A percentile compares a stretch with the other conserved stretches of the same genome.
phyloP scores from a whole-genome alignment of 2,888 invertebrate species.

The Dioctria linearis region DNA sequence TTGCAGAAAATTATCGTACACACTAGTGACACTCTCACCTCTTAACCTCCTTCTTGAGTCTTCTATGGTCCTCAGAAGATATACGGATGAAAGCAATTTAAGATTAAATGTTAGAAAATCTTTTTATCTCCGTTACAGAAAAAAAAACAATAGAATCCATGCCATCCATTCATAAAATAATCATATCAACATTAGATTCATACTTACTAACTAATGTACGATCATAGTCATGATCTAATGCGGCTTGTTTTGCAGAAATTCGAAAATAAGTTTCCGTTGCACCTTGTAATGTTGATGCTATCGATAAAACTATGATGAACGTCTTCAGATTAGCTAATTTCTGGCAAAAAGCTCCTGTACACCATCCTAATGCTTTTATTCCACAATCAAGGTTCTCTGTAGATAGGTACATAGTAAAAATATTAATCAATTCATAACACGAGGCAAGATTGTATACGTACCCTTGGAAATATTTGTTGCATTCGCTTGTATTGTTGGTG shows the following conservation, averaged over 20 bases:
- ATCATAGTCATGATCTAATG: constrained; percentile 71
- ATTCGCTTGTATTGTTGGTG: constrained; percentile 61
- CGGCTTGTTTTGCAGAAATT: constrained; percentile 72
- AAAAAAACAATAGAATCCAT: too few relatives aligned
- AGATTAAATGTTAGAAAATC: too few relatives aligned
- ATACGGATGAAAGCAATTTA: too few relatives aligned
- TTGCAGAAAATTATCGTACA: too few relatives aligned
- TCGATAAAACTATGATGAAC: constrained; percentile 70
- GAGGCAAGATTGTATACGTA: constrained; percentile 48
- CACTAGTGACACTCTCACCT: too few relatives aligned
- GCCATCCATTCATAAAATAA: too few relatives aligned
- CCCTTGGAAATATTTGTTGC: constrained; percentile 63
- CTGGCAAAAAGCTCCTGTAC: constrained; percentile 69
- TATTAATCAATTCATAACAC: not conserved
- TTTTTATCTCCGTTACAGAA: too few relatives aligned
- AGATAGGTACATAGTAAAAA: constrained; percentile 12
- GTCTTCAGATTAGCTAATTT: constrained; percentile 71
- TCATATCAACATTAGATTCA: too few relatives aligned
- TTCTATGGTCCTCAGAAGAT: too few relatives aligned
- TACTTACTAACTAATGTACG: constrained; percentile 69
- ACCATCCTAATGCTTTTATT: constrained; percentile 71
- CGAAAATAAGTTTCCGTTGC: constrained; percentile 72
- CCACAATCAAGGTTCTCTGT: constrained; percentile 73
- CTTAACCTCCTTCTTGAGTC: too few relatives aligned
- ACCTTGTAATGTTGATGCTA: constrained; percentile 71